Evolutionary conservation across 2,888 invertebrate genomes (phyloP).

Genomic region (Stegophylla sp.): DNA sequence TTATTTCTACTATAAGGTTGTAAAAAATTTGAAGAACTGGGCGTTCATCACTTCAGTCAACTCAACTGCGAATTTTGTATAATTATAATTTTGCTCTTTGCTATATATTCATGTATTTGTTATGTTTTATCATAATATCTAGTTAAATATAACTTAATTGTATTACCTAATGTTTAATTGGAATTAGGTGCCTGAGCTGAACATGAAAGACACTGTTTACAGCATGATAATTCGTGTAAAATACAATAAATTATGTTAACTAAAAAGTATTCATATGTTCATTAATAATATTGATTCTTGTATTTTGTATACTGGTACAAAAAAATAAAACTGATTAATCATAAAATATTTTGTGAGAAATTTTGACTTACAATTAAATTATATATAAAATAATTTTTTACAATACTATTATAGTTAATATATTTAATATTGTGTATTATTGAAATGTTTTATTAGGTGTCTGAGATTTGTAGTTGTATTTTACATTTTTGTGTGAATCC

Average conservation of each 20-base stretch:
- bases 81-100: slow-evolving; percentile 42
- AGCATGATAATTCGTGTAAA: slow-evolving; percentile 33
- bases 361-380: slow-evolving; percentile 50
- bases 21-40: slow-evolving; percentile 45
- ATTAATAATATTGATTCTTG: slow-evolving; percentile 31
- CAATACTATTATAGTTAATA: slow-evolving; percentile 44
- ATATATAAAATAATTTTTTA: slow-evolving; percentile 53
- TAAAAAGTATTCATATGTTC: slow-evolving; percentile 24
- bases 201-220: slow-evolving; percentile 23
- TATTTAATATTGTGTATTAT: slow-evolving; percentile 56
- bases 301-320: slow-evolving; percentile 48
- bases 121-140: slow-evolving; percentile 56
- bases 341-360: slow-evolving; percentile 47
- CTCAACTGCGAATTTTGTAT: slow-evolving; percentile 48
- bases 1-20: slow-evolving; percentile 58
- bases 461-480: slow-evolving; percentile 52
- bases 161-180: slow-evolving; percentile 50
- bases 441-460: slow-evolving; percentile 52
- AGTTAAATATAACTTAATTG: slow-evolving; percentile 41
- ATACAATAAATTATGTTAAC: slow-evolving; percentile 30
- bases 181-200: slow-evolving; percentile 40
- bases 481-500: slow-evolving; percentile 44
- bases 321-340: slow-evolving; percentile 43
- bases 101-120: slow-evolving; percentile 54
- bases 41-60: slow-evolving; percentile 44